Evolutionary conservation across 2,888 invertebrate species (phyloP), one percentile per base, ranked within the genome.

Genomic region (Erebia aethiops): DNA sequence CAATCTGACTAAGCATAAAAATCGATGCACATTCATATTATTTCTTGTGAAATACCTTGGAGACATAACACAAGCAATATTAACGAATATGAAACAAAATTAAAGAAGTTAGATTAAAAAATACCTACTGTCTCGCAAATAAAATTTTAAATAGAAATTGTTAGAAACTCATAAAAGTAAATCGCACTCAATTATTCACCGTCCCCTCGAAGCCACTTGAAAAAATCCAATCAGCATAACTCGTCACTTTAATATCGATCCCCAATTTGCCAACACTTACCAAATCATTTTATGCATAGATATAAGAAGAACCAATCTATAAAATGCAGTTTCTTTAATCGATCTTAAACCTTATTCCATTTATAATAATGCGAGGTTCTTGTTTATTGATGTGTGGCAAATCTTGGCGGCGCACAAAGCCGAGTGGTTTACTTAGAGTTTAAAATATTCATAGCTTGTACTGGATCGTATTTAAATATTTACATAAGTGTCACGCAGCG

Each of bases 361-460:
- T 77, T 71, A 76, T 52, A 82, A 82, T 83, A 88, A 81, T 82
- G 84, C 82, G 78, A 80, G 80, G 75, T 83, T 85, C 85, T 84
- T 81, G 85, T 84, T 86, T 83, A 87, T 87, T 87, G 84, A 78
- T 77, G 80, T 82, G 80, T 82, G 82, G 80, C 82, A 84, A 35
- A 84, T 86, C 84, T 82, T 87, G 84, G 86, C 80, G 80, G 80
- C 86, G 82, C 83, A 86, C 86, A 86, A 88, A 89, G 87, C 86
- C 83, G 87, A 90, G 90, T 87, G 91, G 89, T 92, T 92, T 92
- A 89, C 92, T 91, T 90, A 85, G 88, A 90, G 86, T 91, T 93
- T 94, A 94, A 94, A 92, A 94, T 94, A 94, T 94, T 94, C 94
- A 94, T 94, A 93, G 94, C 91, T 91, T 93, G 94, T 92, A 92